phyloP scores from a whole-genome alignment of 2,888 invertebrate species.

The Drosophila nr. medialis region DNA sequence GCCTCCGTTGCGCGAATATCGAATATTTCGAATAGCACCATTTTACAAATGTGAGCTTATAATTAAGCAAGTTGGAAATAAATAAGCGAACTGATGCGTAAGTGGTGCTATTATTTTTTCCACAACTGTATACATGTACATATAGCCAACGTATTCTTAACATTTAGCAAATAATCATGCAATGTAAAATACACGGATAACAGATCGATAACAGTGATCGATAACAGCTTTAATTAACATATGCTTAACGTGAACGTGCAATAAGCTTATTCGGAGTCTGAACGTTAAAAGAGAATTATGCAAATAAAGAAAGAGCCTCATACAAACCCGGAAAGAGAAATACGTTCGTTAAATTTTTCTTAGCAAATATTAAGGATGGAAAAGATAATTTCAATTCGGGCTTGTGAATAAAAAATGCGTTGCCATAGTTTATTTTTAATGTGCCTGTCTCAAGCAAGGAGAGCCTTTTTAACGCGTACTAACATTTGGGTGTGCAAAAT shows the following conservation, averaged over 20 bases:
- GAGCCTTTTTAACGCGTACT: no score
- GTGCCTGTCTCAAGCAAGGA: neutral
- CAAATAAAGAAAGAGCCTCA: neutral
- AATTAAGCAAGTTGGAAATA: no score
- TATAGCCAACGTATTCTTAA: neutral
- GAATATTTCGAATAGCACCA: no score
- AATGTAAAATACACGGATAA: neutral
- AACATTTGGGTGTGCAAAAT: no score
- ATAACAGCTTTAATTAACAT: neutral
- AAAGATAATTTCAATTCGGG: neutral
- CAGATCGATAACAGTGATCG: neutral
- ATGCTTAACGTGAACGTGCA: no score
- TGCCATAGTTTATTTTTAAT: neutral
- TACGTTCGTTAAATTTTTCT: neutral
- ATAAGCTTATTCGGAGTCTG: neutral
- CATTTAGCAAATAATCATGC: neutral
- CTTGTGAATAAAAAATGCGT: neutral
- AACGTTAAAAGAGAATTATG: neutral
- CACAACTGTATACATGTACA: no score
- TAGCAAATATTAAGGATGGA: neutral
- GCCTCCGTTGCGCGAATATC: no score
- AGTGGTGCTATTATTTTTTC: no score
- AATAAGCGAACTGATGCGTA: no score
- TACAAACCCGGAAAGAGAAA: no score
- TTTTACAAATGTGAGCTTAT: no score